phyloP scores from a whole-genome alignment of 2,888 invertebrate genomes.

The Ernsta delagoae region DNA sequence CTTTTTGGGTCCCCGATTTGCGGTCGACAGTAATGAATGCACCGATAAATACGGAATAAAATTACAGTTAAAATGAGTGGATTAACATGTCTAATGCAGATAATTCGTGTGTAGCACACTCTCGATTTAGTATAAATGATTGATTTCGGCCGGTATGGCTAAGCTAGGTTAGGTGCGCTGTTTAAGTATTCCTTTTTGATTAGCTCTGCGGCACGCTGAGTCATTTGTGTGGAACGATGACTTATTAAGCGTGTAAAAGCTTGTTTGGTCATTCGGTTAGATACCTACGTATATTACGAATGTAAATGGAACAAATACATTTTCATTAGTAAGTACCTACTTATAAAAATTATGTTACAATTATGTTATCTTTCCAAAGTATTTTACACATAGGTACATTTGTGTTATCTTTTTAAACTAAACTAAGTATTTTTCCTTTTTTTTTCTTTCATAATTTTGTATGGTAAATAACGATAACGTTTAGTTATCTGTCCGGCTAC shows the following conservation, averaged over 20 bases:
- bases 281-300: neutral
- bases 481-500: neutral
- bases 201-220: constrained; percentile 11
- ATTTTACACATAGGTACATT: too few relatives aligned
- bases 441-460: too few relatives aligned
- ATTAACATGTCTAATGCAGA: constrained; percentile 85
- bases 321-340: neutral
- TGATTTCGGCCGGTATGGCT: constrained; percentile 56
- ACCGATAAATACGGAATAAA: constrained; percentile 85
- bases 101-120: constrained; percentile 77
- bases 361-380: too few relatives aligned
- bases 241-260: constrained; percentile 21
- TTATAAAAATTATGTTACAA: too few relatives aligned
- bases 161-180: constrained; percentile 29
- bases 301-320: neutral
- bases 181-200: constrained; percentile 44
- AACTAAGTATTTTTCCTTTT: too few relatives aligned
- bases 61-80: constrained; percentile 85
- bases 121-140: constrained; percentile 76
- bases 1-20: constrained; percentile 84
- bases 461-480: too few relatives aligned
- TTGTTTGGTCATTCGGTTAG: constrained; percentile 8
- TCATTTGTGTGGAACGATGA: constrained; percentile 24
- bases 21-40: constrained; percentile 83
- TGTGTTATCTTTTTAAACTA: too few relatives aligned